Evolutionary conservation across 2,797 vertebrate genomes (phyloP).

Genomic region (Heterohyrax brucei): DNA sequence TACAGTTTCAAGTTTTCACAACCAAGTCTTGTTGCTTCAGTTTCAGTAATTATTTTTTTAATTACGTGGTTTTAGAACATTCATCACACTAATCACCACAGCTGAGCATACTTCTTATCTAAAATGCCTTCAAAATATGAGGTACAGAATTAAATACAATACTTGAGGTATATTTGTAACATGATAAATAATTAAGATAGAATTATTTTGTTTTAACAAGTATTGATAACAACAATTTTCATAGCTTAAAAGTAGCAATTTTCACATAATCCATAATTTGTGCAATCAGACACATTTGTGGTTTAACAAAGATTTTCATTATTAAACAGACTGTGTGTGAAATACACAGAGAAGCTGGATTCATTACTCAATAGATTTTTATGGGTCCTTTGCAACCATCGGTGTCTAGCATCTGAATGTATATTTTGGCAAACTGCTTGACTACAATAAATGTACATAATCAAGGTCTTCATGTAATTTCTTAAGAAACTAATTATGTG

Average conservation of each 20-base stretch:
- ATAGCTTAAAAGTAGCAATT: constrained; percentile 12
- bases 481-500: constrained; percentile 34
- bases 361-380: constrained; percentile 66
- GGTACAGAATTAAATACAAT: neutral
- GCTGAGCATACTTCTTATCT: neutral
- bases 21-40: neutral
- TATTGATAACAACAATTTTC: neutral
- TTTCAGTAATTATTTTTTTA: constrained; percentile 50
- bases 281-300: constrained; percentile 13
- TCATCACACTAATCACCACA: constrained; percentile 2
- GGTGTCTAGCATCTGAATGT: constrained; percentile 40
- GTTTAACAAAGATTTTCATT: constrained; percentile 40
- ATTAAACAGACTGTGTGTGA: neutral
- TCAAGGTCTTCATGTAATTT: constrained; percentile 33
- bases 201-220: neutral
- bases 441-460: neutral
- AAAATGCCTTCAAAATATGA: neutral
- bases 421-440: constrained; percentile 50
- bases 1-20: neutral
- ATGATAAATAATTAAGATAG: neutral
- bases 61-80: neutral
- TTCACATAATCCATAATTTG: constrained; percentile 53
- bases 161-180: constrained; percentile 11
- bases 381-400: constrained; percentile 39
- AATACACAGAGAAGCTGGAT: constrained; percentile 38